Conservation (phyloP, 2,113 vertebrate genomes). For the Seriola quinqueradiata region DNA sequence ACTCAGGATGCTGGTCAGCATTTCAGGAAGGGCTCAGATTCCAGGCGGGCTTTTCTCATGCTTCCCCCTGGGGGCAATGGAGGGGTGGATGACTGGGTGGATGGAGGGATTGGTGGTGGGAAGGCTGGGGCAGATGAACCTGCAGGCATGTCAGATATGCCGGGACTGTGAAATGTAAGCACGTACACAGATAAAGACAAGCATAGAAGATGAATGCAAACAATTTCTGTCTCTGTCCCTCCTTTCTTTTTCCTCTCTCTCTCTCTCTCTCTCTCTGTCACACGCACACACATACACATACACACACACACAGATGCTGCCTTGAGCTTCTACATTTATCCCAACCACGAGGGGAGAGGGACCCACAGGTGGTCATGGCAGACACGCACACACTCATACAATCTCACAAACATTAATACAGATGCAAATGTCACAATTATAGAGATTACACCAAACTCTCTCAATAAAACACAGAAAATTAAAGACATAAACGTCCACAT, state of each 20-base stretch:
- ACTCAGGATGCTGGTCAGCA: slow-evolving; percentile 20
- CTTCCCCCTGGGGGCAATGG: slow-evolving; percentile 15
- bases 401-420: slow-evolving; percentile 23
- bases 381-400: slow-evolving; percentile 21
- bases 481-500: slow-evolving; percentile 45
- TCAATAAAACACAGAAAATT: slow-evolving; percentile 22
- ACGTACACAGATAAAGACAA: slow-evolving; percentile 29
- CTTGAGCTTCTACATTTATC: neutral
- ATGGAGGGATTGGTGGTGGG: slow-evolving; percentile 8
- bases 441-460: slow-evolving; percentile 21
- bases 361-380: slow-evolving; percentile 63
- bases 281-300: neutral
- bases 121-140: slow-evolving; percentile 28
- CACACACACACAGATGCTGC: neutral
- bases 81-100: neutral
- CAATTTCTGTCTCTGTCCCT: neutral
- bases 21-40: slow-evolving; percentile 71
- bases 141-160: slow-evolving; percentile 62
- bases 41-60: slow-evolving; percentile 63
- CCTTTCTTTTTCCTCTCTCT: neutral
- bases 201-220: slow-evolving; percentile 20
- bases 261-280: neutral
- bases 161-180: slow-evolving; percentile 38
- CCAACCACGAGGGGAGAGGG: slow-evolving; percentile 7
- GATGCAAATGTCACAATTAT: slow-evolving; percentile 43